phyloP scores from a whole-genome alignment of 2,113 vertebrate species.

The Tetrao urogallus region DNA sequence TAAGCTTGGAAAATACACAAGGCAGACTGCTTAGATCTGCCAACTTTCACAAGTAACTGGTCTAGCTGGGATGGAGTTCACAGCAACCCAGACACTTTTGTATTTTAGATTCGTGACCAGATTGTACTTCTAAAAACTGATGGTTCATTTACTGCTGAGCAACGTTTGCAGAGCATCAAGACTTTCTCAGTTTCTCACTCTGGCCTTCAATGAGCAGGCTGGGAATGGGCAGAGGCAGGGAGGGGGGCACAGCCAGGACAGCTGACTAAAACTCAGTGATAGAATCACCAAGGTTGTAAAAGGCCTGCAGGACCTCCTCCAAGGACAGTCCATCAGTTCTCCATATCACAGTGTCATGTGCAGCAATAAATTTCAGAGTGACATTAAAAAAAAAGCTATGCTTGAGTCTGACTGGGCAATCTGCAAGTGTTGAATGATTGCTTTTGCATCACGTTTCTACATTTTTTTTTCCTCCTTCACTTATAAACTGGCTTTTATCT shows the following conservation, averaged over 20 bases:
- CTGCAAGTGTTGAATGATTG: background rate
- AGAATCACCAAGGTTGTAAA: too few species aligned
- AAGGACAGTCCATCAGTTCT: background rate
- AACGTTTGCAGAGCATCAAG: background rate
- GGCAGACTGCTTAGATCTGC: background rate
- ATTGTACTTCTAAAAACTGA: background rate
- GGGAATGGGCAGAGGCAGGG: background rate
- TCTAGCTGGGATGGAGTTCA: background rate
- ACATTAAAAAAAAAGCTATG: background rate
- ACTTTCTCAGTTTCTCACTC: background rate
- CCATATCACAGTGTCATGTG: background rate
- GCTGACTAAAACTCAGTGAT: background rate
- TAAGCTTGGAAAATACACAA: background rate
- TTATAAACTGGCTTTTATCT: background rate
- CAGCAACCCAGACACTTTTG: background rate
- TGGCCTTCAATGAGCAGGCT: background rate
- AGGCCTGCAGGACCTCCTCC: too few species aligned
- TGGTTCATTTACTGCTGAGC: background rate
- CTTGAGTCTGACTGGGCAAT: background rate
- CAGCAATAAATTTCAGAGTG: background rate
- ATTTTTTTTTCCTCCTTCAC: background rate
- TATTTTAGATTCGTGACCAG: background rate
- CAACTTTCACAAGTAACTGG: background rate
- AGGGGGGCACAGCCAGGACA: background rate
- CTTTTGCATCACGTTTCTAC: background rate